Evolutionary conservation across 2,797 vertebrate species (phyloP).

Genomic region (Phataginus tetradactyla): DNA sequence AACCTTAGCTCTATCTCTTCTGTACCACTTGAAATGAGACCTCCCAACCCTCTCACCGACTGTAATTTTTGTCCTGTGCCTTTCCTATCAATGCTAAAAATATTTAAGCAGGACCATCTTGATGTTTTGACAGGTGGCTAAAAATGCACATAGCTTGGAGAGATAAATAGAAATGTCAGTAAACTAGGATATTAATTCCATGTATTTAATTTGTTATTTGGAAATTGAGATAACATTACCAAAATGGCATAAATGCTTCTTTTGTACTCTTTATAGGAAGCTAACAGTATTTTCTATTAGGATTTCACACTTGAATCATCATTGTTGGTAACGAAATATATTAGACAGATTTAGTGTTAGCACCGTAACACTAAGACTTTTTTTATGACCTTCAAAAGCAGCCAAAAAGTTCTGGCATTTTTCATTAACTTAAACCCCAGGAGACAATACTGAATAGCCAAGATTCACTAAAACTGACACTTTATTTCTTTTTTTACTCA

Average conservation of each 20-base stretch:
- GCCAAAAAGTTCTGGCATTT: background rate
- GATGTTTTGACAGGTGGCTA: background rate
- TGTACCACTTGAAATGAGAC: background rate
- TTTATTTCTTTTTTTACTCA: background rate
- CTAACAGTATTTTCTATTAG: background rate
- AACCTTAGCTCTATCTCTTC: background rate
- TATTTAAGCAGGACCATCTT: background rate
- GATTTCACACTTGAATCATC: constrained; percentile 9
- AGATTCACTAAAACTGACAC: constrained; percentile 36
- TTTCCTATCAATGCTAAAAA: background rate
- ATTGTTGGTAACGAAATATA: constrained; percentile 19
- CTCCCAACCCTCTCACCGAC: background rate
- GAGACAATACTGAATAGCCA: constrained; percentile 21
- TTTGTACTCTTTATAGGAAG: background rate
- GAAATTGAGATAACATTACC: background rate
- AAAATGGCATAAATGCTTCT: background rate
- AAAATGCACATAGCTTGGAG: background rate
- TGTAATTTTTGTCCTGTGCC: background rate
- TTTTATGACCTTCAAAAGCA: background rate
- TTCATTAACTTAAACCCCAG: constrained; percentile 55
- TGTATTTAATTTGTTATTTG: background rate
- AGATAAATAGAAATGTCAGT: background rate
- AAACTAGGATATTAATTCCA: background rate
- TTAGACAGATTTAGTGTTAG: constrained; percentile 32
- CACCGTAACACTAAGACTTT: background rate